Conservation (phyloP, 2,797 vertebrate species). For the Acanthurus lineatus region DNA sequence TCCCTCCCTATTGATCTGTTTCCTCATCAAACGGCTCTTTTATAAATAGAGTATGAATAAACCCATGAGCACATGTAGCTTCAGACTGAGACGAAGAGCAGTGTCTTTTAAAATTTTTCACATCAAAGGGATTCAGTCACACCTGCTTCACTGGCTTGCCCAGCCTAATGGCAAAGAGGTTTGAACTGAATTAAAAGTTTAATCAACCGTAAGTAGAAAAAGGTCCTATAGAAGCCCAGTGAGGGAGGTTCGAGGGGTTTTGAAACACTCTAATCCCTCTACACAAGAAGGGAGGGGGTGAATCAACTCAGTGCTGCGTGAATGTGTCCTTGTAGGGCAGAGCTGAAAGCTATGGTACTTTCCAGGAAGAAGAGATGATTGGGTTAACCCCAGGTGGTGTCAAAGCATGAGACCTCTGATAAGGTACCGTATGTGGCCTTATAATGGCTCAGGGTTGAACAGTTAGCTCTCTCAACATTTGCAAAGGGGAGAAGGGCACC, state of each 20-base stretch:
- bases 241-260: conserved; percentile 1
- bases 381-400: conserved; percentile 26
- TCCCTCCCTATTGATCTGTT: conserved; percentile 14
- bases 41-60: conserved; percentile 33
- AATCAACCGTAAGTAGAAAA: conserved; percentile 45
- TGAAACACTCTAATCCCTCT: conserved; percentile 39
- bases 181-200: conserved; percentile 27
- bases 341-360: conserved; percentile 37
- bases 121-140: conserved; percentile 32
- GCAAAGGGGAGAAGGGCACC: conserved; percentile 28
- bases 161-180: conserved; percentile 4
- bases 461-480: conserved; percentile 14
- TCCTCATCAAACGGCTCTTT: conserved; percentile 5
- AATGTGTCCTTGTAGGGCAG: conserved; percentile 31
- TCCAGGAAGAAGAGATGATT: conserved; percentile 34
- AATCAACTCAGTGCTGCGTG: conserved; percentile 14
- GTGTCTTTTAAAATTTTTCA: conserved; percentile 8
- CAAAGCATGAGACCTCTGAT: not conserved
- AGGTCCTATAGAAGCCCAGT: conserved; percentile 7
- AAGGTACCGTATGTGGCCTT: not conserved
- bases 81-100: conserved; percentile 2
- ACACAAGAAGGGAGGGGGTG: not conserved
- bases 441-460: not conserved
- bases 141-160: conserved; percentile 29
- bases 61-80: conserved; percentile 12